Evolutionary conservation across 1,140 invertebrate genomes (phyloP).

Genomic region (Zaprionus tsacasi): DNA sequence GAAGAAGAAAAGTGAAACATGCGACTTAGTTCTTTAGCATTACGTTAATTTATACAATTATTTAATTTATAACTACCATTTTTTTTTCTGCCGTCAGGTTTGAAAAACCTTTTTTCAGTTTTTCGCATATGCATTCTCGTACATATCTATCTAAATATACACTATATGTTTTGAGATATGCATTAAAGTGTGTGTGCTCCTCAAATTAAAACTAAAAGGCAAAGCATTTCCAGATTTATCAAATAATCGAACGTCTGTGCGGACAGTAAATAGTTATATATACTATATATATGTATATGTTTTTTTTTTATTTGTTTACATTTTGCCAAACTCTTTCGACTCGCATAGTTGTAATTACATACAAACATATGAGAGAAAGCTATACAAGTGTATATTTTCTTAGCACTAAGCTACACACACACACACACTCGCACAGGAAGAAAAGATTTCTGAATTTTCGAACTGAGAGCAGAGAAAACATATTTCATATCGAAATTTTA

Average conservation of each 20-base stretch:
- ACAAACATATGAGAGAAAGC: background rate
- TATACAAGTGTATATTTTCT: conserved; percentile 9
- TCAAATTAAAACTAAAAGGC: background rate
- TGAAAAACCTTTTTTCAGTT: conserved; percentile 40
- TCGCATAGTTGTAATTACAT: conserved; percentile 30
- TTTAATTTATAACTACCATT: background rate
- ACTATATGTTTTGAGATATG: background rate
- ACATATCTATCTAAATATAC: background rate
- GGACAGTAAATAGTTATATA: conserved; percentile 33
- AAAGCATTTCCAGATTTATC: conserved; percentile 12
- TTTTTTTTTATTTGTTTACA: conserved; percentile 14
- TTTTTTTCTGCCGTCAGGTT: conserved; percentile 32
- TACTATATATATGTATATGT: background rate
- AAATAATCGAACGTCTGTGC: conserved; percentile 2
- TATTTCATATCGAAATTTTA: background rate
- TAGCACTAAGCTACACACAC: conserved; percentile 5
- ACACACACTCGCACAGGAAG: conserved; percentile 1
- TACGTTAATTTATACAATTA: background rate
- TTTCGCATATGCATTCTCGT: background rate
- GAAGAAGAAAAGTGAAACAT: background rate
- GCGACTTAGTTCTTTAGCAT: conserved; percentile 19
- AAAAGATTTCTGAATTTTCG: background rate
- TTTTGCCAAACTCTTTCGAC: conserved; percentile 42
- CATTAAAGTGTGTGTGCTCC: background rate
- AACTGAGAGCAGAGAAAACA: background rate